These are phyloP conservation scores for Holothuria scabra DNA, from an alignment of 53 echinoderm and acorn worm species.

Conservation along the genomic window DNA sequence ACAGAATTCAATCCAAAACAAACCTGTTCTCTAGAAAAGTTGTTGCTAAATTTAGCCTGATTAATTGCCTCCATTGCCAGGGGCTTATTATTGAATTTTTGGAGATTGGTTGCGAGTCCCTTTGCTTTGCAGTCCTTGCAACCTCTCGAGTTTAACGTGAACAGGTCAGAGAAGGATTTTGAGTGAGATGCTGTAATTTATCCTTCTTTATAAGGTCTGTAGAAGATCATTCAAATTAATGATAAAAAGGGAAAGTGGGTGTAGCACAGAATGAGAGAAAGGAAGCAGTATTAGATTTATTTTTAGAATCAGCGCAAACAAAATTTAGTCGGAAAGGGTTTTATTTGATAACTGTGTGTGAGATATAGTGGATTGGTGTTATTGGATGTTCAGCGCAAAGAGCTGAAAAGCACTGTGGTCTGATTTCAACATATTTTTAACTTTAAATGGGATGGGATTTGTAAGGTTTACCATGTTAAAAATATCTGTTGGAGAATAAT, in stretches of 20 bases:
- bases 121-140: not conserved
- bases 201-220: constrained; percentile 6
- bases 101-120: constrained; percentile 1
- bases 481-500: too few species aligned
- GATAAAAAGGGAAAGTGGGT: not conserved
- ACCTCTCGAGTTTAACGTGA: not conserved
- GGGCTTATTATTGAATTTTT: constrained; percentile 40
- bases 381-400: not conserved
- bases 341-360: constrained; percentile 3
- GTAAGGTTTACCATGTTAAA: too few species aligned
- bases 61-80: constrained; percentile 35
- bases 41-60: constrained; percentile 24
- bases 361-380: constrained; percentile 22
- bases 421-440: constrained; percentile 24
- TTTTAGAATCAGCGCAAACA: constrained; percentile 30
- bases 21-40: too few species aligned
- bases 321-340: constrained; percentile 12
- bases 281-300: not conserved
- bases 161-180: not conserved
- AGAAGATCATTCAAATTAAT: not conserved
- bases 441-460: too few species aligned
- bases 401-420: not conserved
- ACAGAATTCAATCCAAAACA: too few species aligned
- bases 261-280: not conserved
- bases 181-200: not conserved